These are phyloP conservation scores for Pyrochroa serraticornis DNA, from an alignment of 2,888 invertebrate species.

Conservation along the genomic window DNA sequence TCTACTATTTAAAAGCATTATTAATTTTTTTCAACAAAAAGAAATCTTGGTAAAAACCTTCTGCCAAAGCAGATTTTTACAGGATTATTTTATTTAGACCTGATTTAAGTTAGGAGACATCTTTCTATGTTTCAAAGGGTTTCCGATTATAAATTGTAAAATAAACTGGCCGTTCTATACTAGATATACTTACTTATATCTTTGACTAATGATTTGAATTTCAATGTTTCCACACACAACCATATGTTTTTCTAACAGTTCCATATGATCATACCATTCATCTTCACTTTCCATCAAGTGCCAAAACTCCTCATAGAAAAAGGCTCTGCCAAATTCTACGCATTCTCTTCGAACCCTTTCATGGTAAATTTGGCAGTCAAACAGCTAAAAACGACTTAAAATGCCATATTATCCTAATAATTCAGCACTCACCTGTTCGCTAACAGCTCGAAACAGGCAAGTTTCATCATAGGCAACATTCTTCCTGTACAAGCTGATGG, in stretches of 20 bases:
- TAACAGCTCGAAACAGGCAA: conserved; percentile 85
- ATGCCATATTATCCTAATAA: background rate
- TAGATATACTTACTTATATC: conserved; percentile 47
- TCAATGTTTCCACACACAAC: conserved; percentile 54
- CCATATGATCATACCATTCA: conserved; percentile 48
- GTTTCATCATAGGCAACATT: conserved; percentile 87
- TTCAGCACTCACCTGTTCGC: conserved; percentile 72
- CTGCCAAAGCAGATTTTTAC: too few species aligned
- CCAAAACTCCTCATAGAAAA: conserved; percentile 64
- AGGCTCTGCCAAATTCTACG: conserved; percentile 72
- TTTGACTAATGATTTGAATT: conserved; percentile 51
- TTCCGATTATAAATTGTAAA: too few species aligned
- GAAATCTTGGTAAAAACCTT: too few species aligned
- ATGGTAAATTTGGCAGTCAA: conserved; percentile 73
- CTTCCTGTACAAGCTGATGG: conserved; percentile 83
- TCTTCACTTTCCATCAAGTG: conserved; percentile 49
- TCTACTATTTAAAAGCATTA: too few species aligned
- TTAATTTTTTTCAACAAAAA: too few species aligned
- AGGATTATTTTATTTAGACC: too few species aligned
- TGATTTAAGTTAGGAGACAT: too few species aligned
- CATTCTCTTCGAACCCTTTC: conserved; percentile 75
- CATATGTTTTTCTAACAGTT: conserved; percentile 54
- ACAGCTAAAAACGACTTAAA: conserved; percentile 55
- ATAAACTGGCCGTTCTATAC: background rate
- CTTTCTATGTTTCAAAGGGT: too few species aligned